Conservation (phyloP, 2,797 vertebrate genomes). For the Sebastes hopkinsi region DNA sequence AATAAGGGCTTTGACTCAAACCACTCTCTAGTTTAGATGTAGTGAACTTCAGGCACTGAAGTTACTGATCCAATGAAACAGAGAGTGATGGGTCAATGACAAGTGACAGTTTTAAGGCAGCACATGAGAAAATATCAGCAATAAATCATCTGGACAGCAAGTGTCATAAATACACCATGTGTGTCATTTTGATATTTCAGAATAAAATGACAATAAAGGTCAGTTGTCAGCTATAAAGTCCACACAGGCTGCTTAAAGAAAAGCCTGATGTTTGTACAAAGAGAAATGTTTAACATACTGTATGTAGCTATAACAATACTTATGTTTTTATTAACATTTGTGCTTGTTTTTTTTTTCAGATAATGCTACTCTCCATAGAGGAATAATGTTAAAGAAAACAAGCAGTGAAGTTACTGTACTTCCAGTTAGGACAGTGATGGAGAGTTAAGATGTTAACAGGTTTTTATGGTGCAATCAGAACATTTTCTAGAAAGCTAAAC, state of each 20-base stretch:
- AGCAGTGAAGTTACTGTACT: not conserved
- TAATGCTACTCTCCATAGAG: not conserved
- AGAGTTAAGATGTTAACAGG: not conserved
- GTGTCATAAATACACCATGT: not conserved
- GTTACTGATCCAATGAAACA: not conserved
- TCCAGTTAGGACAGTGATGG: not conserved
- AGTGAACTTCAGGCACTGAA: constrained; percentile 1
- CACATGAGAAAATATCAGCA: not conserved
- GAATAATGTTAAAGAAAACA: not conserved
- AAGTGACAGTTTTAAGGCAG: not conserved
- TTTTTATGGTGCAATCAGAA: not conserved
- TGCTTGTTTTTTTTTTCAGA: not conserved
- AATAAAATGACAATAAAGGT: not conserved
- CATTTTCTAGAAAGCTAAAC: not conserved
- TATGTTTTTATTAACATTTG: not conserved
- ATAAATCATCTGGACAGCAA: not conserved
- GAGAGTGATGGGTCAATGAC: not conserved
- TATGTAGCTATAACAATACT: constrained; percentile 1
- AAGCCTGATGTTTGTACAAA: not conserved
- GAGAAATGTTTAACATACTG: constrained; percentile 10
- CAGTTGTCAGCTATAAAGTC: not conserved
- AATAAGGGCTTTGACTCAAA: constrained; percentile 41
- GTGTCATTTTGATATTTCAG: not conserved
- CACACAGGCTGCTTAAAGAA: not conserved
- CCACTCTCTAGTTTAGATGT: constrained; percentile 12